Evolutionary conservation across 2,797 vertebrate species (phyloP).

Genomic region (Anguilla megastoma): DNA sequence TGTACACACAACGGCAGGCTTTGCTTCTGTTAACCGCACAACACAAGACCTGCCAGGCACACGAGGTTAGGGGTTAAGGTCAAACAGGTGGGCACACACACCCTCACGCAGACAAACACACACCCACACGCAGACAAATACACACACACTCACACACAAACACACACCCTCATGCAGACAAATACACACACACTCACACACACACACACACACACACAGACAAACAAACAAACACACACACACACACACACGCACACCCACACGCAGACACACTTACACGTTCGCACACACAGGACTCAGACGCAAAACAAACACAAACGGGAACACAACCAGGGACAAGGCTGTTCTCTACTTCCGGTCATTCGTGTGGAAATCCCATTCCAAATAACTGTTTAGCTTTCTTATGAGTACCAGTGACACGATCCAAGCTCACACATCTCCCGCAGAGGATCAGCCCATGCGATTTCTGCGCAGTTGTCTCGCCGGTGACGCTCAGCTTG

Average conservation of each 20-base stretch:
- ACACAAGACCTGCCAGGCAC: background rate
- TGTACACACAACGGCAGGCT: conserved; percentile 6
- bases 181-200: too few species aligned
- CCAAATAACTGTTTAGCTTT: background rate
- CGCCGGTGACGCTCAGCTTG: background rate
- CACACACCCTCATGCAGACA: too few species aligned
- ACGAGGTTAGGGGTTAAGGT: background rate
- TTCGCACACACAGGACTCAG: background rate
- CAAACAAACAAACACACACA: background rate
- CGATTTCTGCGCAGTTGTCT: background rate
- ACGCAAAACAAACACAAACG: background rate
- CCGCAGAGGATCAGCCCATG: background rate
- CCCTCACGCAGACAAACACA: conserved; percentile 22
- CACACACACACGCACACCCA: background rate
- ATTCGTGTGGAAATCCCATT: background rate
- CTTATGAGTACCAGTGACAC: too few species aligned
- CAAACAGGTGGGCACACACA: conserved; percentile 1
- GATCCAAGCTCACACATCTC: background rate
- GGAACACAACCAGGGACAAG: conserved; percentile 22
- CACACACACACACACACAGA: conserved; percentile 29
- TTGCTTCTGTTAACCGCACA: background rate
- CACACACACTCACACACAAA: too few species aligned
- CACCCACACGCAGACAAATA: too few species aligned
- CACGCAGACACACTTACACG: background rate
- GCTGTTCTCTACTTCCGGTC: background rate